Percentiles rank a stretch among this genome's conserved stretches.
phyloP scores from a whole-genome alignment of 1,140 invertebrate genomes.

The Lordiphosa clarofinis region DNA sequence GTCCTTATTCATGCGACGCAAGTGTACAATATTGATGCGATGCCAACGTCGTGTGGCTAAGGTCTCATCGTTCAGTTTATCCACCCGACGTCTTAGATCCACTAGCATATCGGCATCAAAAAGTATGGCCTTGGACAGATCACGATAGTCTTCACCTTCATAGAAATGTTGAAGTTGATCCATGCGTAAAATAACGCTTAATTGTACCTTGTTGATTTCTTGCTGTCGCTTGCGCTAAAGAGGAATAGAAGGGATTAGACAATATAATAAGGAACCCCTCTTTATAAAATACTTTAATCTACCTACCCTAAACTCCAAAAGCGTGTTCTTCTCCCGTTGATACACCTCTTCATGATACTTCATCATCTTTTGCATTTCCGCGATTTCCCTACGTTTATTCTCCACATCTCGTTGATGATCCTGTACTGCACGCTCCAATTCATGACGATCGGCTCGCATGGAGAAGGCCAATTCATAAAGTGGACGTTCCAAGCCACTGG shows the following conservation, averaged over 20 bases:
- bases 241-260: neutral
- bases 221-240: slow-evolving; percentile 84
- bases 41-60: slow-evolving; percentile 82
- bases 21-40: slow-evolving; percentile 81
- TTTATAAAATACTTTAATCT: neutral
- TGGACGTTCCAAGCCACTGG: slow-evolving; percentile 85
- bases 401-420: slow-evolving; percentile 80
- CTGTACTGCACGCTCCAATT: slow-evolving; percentile 79
- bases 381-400: slow-evolving; percentile 68
- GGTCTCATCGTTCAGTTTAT: slow-evolving; percentile 84
- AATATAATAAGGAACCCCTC: no score
- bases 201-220: slow-evolving; percentile 85
- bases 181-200: slow-evolving; percentile 84
- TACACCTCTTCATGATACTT: slow-evolving; percentile 61
- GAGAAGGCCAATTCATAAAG: slow-evolving; percentile 85
- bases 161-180: slow-evolving; percentile 84
- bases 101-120: slow-evolving; percentile 83
- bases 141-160: slow-evolving; percentile 80
- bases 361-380: slow-evolving; percentile 64
- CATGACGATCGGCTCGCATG: slow-evolving; percentile 82
- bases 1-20: slow-evolving; percentile 82
- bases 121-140: slow-evolving; percentile 83
- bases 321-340: slow-evolving; percentile 53
- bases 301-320: slow-evolving; percentile 56
- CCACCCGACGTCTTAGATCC: slow-evolving; percentile 83